A percentile compares a stretch with the other conserved stretches of the same genome.
phyloP scores from a whole-genome alignment of 2,113 vertebrate species.

The Asarcornis scutulata region DNA sequence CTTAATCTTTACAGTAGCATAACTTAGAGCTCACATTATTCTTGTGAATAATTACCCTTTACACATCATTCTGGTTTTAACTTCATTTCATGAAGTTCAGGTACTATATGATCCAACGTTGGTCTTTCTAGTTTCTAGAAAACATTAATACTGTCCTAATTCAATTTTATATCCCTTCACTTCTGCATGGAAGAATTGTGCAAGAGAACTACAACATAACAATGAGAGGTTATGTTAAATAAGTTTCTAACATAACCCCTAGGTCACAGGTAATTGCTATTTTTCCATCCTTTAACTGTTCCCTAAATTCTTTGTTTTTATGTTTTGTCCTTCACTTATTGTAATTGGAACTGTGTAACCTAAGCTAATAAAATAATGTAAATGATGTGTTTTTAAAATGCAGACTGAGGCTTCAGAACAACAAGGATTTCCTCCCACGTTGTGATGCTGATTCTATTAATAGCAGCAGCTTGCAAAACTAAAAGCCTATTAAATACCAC shows the following conservation, averaged over 20 bases:
- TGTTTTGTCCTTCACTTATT: background rate
- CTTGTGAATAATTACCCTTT: background rate
- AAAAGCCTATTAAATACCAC: background rate
- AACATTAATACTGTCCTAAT: background rate
- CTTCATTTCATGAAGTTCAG: background rate
- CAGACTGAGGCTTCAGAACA: background rate
- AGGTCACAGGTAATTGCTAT: background rate
- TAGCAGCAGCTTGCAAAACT: background rate
- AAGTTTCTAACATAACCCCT: background rate
- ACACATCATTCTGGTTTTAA: background rate
- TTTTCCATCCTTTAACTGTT: background rate
- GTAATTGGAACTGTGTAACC: background rate
- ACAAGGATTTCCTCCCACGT: background rate
- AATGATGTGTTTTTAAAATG: background rate
- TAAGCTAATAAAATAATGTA: background rate
- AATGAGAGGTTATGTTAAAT: background rate
- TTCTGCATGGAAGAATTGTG: background rate
- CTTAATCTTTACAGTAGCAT: background rate
- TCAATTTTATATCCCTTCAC: background rate
- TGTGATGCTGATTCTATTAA: background rate
- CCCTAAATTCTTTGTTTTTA: background rate
- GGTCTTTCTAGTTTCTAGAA: background rate
- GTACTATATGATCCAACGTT: background rate
- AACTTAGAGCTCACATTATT: background rate
- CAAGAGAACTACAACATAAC: background rate